Percentiles rank a stretch among this genome's conserved stretches.
These are phyloP conservation scores for Chrysolina oricalcia DNA, from an alignment of 2,888 invertebrate genomes.

Conservation along the genomic window DNA sequence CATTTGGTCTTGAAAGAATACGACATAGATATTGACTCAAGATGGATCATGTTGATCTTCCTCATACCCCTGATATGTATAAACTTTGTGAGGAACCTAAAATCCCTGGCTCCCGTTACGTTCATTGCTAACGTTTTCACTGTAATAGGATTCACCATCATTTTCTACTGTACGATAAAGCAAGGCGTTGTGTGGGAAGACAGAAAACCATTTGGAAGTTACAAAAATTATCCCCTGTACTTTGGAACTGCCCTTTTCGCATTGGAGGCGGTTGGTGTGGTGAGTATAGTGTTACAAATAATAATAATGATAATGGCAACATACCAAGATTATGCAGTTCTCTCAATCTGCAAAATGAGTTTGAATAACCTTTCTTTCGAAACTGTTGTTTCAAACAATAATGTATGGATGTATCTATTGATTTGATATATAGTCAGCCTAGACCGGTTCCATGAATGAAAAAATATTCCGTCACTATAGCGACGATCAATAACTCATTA, in stretches of 20 bases:
- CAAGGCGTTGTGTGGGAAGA: conserved; percentile 75
- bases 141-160: conserved; percentile 83
- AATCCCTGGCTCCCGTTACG: conserved; percentile 88
- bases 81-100: conserved; percentile 84
- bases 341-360: no score
- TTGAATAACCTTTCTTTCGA: no score
- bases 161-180: conserved; percentile 81
- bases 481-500: no score
- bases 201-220: conserved; percentile 72
- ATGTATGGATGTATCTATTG: no score
- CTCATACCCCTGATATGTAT: conserved; percentile 82
- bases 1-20: conserved; percentile 78
- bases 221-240: conserved; percentile 81
- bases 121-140: conserved; percentile 87
- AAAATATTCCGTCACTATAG: no score
- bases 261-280: conserved; percentile 87
- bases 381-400: no score
- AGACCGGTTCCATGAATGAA: no score
- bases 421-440: no score
- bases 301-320: no score
- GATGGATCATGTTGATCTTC: conserved; percentile 82
- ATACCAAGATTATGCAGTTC: no score
- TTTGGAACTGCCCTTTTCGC: conserved; percentile 95
- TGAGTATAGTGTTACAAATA: conserved; percentile 70
- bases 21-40: conserved; percentile 73